Evolutionary conservation across 2,888 invertebrate species (phyloP).

Genomic region (Scaptomyza cyrtandrae): DNA sequence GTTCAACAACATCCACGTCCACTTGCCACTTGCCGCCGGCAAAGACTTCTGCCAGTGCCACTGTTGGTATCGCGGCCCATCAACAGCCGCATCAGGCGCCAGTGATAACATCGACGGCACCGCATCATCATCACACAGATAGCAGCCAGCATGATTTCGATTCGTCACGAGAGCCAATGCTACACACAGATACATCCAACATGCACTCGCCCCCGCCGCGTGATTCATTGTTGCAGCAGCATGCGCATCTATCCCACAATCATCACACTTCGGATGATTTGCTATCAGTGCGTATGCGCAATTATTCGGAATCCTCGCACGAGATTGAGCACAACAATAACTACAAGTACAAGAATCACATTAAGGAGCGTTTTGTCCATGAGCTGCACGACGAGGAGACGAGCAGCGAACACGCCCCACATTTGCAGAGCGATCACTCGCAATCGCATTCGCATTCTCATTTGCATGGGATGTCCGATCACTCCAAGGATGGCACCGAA

Average conservation of each 20-base stretch:
- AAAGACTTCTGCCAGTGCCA: conserved; percentile 25
- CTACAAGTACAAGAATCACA: conserved; percentile 97
- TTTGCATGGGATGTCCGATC: conserved; percentile 81
- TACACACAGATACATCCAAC: conserved; percentile 83
- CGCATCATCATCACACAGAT: conserved; percentile 82
- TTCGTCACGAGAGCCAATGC: conserved; percentile 80
- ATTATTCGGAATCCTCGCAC: conserved; percentile 84
- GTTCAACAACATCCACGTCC: conserved; percentile 58
- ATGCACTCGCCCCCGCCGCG: conserved; percentile 82
- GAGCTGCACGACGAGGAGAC: conserved; percentile 84
- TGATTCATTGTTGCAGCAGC: conserved; percentile 71
- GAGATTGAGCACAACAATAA: conserved; percentile 85
- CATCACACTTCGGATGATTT: conserved; percentile 79
- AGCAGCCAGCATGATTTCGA: conserved; percentile 84
- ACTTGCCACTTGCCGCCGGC: conserved; percentile 50
- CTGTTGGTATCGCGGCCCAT: conserved; percentile 61
- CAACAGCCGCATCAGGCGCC: conserved; percentile 84
- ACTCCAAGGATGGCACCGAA: conserved; percentile 83
- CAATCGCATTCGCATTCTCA: conserved; percentile 82
- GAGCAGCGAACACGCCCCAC: conserved; percentile 84
- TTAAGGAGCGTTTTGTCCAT: conserved; percentile 93
- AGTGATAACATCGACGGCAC: conserved; percentile 84
- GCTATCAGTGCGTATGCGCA: conserved; percentile 82
- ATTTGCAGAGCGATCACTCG: conserved; percentile 82
- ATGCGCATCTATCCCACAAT: conserved; percentile 66